Evolutionary conservation across 2,888 invertebrate species (phyloP).

Genomic region (Synergus umbraculus): DNA sequence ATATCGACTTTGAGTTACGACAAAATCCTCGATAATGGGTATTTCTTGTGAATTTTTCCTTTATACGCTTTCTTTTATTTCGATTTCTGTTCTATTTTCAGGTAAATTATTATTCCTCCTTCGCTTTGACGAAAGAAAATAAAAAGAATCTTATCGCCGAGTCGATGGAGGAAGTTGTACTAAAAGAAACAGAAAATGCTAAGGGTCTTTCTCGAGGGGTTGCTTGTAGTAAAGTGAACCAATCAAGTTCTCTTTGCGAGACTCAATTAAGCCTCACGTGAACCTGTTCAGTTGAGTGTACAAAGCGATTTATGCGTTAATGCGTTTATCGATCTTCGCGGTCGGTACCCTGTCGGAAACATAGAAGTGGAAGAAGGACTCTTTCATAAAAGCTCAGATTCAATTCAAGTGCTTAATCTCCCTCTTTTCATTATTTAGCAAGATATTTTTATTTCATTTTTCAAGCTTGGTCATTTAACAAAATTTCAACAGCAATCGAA

Average conservation of each 20-base stretch:
- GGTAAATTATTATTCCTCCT: constrained; percentile 1
- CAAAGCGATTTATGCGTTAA: constrained; percentile 6
- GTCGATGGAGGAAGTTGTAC: neutral
- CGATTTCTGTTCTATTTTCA: neutral
- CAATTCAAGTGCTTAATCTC: too few relatives aligned
- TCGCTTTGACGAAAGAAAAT: constrained; percentile 12
- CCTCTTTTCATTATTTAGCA: too few relatives aligned
- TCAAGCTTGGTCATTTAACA: too few relatives aligned
- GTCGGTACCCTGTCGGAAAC: too few relatives aligned
- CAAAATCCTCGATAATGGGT: neutral
- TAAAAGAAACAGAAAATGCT: neutral
- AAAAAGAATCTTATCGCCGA: neutral
- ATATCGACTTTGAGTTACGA: constrained; percentile 11
- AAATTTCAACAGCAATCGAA: too few relatives aligned
- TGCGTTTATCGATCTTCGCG: constrained; percentile 16
- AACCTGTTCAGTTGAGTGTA: constrained; percentile 16
- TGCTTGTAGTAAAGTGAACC: constrained; percentile 14
- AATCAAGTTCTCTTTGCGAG: constrained; percentile 16
- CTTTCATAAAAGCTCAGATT: too few relatives aligned
- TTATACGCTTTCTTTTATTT: neutral
- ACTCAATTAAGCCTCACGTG: constrained; percentile 17
- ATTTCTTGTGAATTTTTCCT: neutral
- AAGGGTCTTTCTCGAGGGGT: constrained; percentile 16
- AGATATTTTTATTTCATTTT: too few relatives aligned
- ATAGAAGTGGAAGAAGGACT: too few relatives aligned